These are phyloP conservation scores for Cataglyphis albicans DNA, from an alignment of 2,888 invertebrate species.

Conservation along the genomic window DNA sequence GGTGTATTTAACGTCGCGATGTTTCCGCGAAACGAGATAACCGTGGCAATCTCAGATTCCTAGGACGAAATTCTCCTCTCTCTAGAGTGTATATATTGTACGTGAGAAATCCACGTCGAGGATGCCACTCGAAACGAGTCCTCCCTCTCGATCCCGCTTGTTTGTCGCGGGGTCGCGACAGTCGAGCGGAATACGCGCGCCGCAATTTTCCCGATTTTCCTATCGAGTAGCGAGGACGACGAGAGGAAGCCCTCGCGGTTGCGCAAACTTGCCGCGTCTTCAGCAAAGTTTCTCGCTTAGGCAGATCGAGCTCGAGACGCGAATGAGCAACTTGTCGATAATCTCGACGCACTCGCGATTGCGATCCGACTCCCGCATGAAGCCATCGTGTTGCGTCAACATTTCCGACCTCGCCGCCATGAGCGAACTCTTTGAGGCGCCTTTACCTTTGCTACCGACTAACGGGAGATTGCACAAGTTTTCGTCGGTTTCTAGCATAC, in stretches of 20 bases:
- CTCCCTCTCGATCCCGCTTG: slow-evolving; percentile 62
- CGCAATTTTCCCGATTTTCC: slow-evolving; percentile 61
- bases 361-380: slow-evolving; percentile 38
- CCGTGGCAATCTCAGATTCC: slow-evolving; percentile 58
- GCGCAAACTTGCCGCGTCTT: slow-evolving; percentile 30
- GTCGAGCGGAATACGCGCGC: slow-evolving; percentile 14
- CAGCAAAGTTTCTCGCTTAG: slow-evolving; percentile 54
- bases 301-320: slow-evolving; percentile 26
- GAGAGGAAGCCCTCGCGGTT: slow-evolving; percentile 16
- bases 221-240: not conserved
- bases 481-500: slow-evolving; percentile 5
- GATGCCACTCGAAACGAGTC: slow-evolving; percentile 54
- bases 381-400: slow-evolving; percentile 40
- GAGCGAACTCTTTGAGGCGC: slow-evolving; percentile 35
- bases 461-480: slow-evolving; percentile 50
- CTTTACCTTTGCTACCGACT: slow-evolving; percentile 29
- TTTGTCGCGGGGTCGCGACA: slow-evolving; percentile 52
- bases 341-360: slow-evolving; percentile 39
- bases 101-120: slow-evolving; percentile 17
- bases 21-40: slow-evolving; percentile 53
- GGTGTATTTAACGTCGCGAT: slow-evolving; percentile 45
- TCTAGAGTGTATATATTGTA: not conserved
- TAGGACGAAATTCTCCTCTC: slow-evolving; percentile 61
- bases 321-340: slow-evolving; percentile 52
- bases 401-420: slow-evolving; percentile 30